Evolutionary conservation across 2,888 invertebrate genomes (phyloP).

Genomic region (Copidosoma aretas): DNA sequence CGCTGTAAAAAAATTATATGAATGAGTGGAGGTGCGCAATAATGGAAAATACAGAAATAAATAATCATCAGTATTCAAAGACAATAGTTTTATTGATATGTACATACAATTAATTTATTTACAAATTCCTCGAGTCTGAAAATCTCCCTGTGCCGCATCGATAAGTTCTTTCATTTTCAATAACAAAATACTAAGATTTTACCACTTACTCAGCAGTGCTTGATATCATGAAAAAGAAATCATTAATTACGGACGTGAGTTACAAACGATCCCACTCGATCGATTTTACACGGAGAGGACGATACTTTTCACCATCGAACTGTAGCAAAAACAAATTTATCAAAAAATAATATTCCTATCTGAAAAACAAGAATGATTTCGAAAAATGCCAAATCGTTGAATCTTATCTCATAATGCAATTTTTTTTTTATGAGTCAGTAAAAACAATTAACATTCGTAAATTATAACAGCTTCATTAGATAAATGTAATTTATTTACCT

Average conservation of each 20-base stretch:
- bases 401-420: too few species aligned
- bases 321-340: too few species aligned
- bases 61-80: conserved; percentile 41
- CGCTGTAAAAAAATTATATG: too few species aligned
- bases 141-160: background rate
- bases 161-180: conserved; percentile 37
- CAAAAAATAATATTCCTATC: too few species aligned
- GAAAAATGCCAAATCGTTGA: too few species aligned
- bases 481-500: too few species aligned
- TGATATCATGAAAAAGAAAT: conserved; percentile 30
- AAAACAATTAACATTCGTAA: too few species aligned
- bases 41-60: too few species aligned
- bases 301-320: background rate
- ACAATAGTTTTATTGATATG: conserved; percentile 61
- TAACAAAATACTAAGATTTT: conserved; percentile 57
- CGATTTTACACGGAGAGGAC: conserved; percentile 7
- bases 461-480: too few species aligned
- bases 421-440: too few species aligned
- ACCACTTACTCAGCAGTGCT: conserved; percentile 35
- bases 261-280: conserved; percentile 24
- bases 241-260: conserved; percentile 54
- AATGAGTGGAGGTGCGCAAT: too few species aligned
- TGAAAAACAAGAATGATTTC: too few species aligned
- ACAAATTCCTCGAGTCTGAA: conserved; percentile 50
- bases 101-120: conserved; percentile 60